Evolutionary conservation across 2,797 vertebrate genomes (phyloP), one percentile per base, ranked within the genome.

Genomic region (Silurus lanzhouensis): DNA sequence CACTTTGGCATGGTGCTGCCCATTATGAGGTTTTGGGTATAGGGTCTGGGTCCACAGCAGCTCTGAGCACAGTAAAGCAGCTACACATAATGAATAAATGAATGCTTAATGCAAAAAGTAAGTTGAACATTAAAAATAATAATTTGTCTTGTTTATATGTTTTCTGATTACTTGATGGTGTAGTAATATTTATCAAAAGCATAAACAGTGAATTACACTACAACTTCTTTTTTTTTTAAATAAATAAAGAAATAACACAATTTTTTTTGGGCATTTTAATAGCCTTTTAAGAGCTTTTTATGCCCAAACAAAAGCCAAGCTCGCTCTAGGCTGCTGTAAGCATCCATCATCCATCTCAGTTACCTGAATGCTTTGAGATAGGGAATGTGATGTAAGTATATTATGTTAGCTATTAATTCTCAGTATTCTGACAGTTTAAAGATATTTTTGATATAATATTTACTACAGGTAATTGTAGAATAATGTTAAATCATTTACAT

Each of bases 221-320:
- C 13, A n/a, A 31, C 31, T 63, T 22, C 31, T n/a, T 74, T 52
- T 72, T 70, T 6, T 72, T n/a, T 67, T 58, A 27, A 76, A 78
- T 60, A 78, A 78, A 79, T 46, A 6, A 79, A 44, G 13, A 5
- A 79, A 5, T 15, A 63, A 63, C 6, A 63, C 74, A 58, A 79
- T n/a, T 63, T 19, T 20, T 77, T 17, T 77, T 58, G 55, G 75
- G 55, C 75, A 77, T 60, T 77, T 60, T 77, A 77, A 77, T 38
- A 60, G 55, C 55, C 58, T 77, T 77, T 60, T 77, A 60, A 38
- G 55, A 60, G 75, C 31, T 79, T 79, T 61, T 79, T 63, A 78
- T 63, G 57, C 38, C 10, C 75, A 78, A 6, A 78, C 75, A 60
- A 19, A 78, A 78, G 57, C 57, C 55, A 61, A 60, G 60, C 57